These are phyloP conservation scores for Microcebus tavaratra DNA, from an alignment of 2,113 vertebrate species.

Conservation along the genomic window DNA sequence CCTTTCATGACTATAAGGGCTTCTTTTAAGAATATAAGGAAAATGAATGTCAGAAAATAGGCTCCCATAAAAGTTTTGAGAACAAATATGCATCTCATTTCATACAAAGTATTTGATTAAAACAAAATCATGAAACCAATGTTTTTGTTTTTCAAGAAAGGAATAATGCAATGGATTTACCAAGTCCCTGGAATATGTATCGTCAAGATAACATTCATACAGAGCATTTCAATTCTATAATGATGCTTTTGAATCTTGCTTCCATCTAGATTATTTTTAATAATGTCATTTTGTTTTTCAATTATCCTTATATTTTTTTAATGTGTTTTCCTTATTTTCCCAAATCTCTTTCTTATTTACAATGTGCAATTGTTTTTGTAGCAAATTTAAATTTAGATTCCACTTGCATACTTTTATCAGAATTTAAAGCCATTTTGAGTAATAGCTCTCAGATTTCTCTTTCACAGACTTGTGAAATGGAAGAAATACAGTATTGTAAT, in stretches of 20 bases:
- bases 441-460: background rate
- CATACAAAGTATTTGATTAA: conserved; percentile 21
- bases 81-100: background rate
- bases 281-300: background rate
- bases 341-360: background rate
- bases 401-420: background rate
- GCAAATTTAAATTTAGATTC: conserved; percentile 5
- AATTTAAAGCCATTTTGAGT: background rate
- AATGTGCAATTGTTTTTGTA: background rate
- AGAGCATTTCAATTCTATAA: background rate
- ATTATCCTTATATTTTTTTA: background rate
- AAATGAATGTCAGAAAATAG: background rate
- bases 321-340: background rate
- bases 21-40: conserved; percentile 1
- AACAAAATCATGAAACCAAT: background rate
- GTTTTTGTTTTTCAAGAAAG: conserved; percentile 38
- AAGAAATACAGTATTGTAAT: background rate
- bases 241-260: background rate
- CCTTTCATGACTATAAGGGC: background rate
- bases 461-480: background rate
- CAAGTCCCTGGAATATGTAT: background rate
- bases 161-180: background rate
- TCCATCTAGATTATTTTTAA: background rate
- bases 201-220: background rate
- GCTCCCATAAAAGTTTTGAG: background rate